These are phyloP conservation scores for Dromaius novaehollandiae DNA, from an alignment of 2,113 vertebrate genomes.

Conservation along the genomic window DNA sequence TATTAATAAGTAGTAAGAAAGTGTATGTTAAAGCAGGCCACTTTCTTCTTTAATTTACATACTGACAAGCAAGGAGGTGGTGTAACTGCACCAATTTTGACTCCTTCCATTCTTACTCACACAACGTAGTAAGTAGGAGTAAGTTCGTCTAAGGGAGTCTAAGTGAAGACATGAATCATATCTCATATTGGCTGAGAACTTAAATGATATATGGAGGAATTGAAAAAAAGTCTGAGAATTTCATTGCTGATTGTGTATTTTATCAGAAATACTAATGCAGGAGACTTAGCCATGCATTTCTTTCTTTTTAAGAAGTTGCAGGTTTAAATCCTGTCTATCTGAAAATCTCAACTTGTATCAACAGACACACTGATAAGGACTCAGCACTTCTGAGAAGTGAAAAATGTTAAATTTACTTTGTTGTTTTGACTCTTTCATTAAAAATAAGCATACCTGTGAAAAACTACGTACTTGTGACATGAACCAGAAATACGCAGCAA, in stretches of 20 bases:
- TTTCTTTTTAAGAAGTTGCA: not conserved
- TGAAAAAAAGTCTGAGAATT: not conserved
- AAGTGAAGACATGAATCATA: constrained; percentile 29
- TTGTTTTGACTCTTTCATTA: not conserved
- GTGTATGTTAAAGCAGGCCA: constrained; percentile 8
- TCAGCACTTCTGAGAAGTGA: not conserved
- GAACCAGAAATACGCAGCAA: not conserved
- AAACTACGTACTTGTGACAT: not conserved
- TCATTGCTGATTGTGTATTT: not conserved
- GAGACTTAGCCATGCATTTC: not conserved
- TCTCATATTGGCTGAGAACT: not conserved
- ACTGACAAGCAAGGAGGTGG: too few species aligned
- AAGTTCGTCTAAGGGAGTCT: constrained; percentile 13
- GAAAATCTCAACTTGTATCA: not conserved
- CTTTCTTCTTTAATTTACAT: not conserved
- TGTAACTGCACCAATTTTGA: constrained; percentile 43
- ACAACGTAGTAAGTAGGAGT: constrained; percentile 39
- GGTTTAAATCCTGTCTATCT: not conserved
- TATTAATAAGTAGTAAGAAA: not conserved
- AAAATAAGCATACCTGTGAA: not conserved
- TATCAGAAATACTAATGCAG: not conserved
- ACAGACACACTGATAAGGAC: not conserved
- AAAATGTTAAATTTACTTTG: not conserved
- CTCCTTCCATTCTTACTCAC: constrained; percentile 24
- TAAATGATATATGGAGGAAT: not conserved